A percentile compares a stretch with the other conserved stretches of the same genome.
These are phyloP conservation scores for Clitarchus hookeri DNA, from an alignment of 2,888 invertebrate genomes.

Conservation along the genomic window DNA sequence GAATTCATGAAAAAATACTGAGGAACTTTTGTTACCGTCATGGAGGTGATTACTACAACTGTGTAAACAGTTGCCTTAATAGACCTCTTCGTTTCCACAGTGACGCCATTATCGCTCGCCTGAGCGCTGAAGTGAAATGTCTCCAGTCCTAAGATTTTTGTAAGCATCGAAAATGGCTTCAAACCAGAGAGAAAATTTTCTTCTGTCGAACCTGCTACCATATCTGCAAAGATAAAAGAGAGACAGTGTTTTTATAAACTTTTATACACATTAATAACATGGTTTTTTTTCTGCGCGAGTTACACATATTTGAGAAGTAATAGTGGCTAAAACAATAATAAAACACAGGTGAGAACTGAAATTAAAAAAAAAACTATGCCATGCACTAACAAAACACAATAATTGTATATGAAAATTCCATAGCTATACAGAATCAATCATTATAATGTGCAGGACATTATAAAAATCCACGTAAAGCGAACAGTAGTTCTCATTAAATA, in stretches of 20 bases:
- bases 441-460: too few relatives aligned
- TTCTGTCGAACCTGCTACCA: neutral
- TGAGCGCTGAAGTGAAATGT: neutral
- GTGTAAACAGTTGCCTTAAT: neutral
- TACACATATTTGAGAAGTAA: too few relatives aligned
- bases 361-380: too few relatives aligned
- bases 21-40: neutral
- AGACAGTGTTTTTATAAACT: neutral
- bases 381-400: too few relatives aligned
- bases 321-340: too few relatives aligned
- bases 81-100: neutral
- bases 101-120: neutral
- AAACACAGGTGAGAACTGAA: too few relatives aligned
- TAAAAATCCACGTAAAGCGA: too few relatives aligned
- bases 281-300: too few relatives aligned
- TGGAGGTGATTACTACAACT: neutral
- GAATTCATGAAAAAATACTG: neutral
- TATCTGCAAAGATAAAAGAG: neutral
- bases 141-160: neutral
- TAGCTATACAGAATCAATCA: too few relatives aligned
- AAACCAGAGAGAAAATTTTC: neutral
- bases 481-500: too few relatives aligned
- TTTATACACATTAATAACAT: too few relatives aligned
- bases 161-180: neutral
- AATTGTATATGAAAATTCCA: too few relatives aligned